A percentile compares a stretch with the other conserved stretches of the same genome.
Conservation (phyloP, 30 jellyfish, hydroid and myxozoan species). For the Pelagia noctiluca region DNA sequence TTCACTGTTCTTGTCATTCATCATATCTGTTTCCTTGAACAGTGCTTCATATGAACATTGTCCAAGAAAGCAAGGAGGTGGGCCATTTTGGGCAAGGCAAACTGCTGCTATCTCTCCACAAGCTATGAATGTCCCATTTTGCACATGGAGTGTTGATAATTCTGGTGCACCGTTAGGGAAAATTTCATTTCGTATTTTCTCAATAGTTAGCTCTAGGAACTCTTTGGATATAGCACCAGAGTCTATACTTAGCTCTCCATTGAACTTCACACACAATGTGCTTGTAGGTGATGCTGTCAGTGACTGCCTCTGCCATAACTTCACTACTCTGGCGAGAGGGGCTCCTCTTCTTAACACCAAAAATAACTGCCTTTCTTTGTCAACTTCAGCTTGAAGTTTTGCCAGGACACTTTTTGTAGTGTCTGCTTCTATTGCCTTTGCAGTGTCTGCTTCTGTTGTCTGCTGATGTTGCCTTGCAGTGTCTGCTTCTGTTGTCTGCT, state of each 20-base stretch:
- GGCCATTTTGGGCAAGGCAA: constrained; percentile 41
- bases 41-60: constrained; percentile 11
- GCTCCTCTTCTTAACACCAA: constrained; percentile 32
- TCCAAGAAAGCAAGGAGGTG: constrained; percentile 22
- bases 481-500: constrained; percentile 6
- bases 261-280: constrained; percentile 11
- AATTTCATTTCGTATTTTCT: constrained; percentile 7
- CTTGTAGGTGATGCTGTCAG: constrained; percentile 5
- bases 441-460: background rate
- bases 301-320: constrained; percentile 37
- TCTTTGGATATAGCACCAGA: constrained; percentile 42
- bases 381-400: constrained; percentile 12
- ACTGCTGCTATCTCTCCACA: constrained; percentile 39
- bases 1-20: constrained; percentile 1
- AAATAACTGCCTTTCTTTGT: constrained; percentile 23
- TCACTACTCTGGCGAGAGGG: constrained; percentile 14
- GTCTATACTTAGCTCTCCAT: constrained; percentile 43
- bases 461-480: background rate
- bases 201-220: constrained; percentile 10
- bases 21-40: constrained; percentile 23
- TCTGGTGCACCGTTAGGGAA: constrained; percentile 25
- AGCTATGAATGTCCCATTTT: constrained; percentile 29
- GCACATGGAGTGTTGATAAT: constrained; percentile 32
- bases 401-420: background rate
- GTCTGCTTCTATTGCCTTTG: background rate